Base-by-base conservation (phyloP, 92 coral and sea anemone species). In the Epizoanthus fatuus region DNA sequence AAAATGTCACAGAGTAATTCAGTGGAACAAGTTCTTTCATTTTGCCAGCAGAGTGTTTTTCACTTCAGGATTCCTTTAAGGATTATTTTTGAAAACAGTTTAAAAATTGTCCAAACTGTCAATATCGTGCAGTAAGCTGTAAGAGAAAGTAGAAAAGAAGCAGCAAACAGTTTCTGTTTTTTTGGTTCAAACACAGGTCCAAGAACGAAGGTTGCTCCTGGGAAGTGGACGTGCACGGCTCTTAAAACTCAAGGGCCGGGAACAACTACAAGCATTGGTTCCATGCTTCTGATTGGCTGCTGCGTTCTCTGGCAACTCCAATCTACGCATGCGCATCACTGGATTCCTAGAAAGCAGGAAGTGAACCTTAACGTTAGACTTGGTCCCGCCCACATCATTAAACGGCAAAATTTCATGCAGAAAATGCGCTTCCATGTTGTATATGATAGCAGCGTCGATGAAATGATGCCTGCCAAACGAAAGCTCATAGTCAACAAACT, bases 341-440 rank as follows among this genome's bases (percentile, higher is more conserved):
- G 97, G 96, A 95, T 97, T 72, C 99, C 99, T 6, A 91, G 82
- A 37, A 95, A 86, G 69, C 94, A 97, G 77, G 97, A 97, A 70
- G 93, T 97, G 93, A 94, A 94, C 11, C 96, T 95, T 78, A 92
- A 95, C 79, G 99, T 97, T 66, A 89, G 95, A 20, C 80, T 90
- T 37, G 99, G 96, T 7, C 93, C 86, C 13, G 81, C 89, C 13
- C 95, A 93, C 66, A 58, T 87, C 49, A 55, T 89, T 52, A 92
- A 74, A 90, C 69, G 72, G 49, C 94, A 93, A 64, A 80, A 93
- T 12, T 84, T 94, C 29, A 86, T 93, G 54, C 96, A 95, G 83
- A 86, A 93, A 83, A 87, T 97, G 90, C 97, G 99, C 57, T 97
- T 97, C 67, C 98, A 95, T 55, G 98, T 97, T 47, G 90, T 94